phyloP scores from a whole-genome alignment of 1,140 invertebrate genomes.

The Heliconius hermathena region DNA sequence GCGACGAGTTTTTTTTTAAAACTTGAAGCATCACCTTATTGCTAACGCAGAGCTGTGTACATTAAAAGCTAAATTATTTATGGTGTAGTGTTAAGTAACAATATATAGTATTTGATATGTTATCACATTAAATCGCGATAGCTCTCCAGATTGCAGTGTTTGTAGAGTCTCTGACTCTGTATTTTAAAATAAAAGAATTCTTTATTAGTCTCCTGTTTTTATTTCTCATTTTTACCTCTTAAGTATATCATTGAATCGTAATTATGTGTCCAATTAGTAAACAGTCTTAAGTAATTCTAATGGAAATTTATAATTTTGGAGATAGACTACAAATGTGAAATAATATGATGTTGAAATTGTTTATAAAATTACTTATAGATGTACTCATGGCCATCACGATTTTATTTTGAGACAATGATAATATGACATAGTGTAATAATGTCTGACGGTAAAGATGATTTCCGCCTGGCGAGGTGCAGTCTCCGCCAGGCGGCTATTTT shows the following conservation, averaged over 20 bases:
- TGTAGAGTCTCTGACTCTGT: slow-evolving; percentile 61
- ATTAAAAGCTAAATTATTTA: slow-evolving; percentile 76
- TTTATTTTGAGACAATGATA: no score
- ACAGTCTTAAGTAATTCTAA: background rate
- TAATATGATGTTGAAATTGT: no score
- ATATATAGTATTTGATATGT: slow-evolving; percentile 60
- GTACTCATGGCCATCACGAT: no score
- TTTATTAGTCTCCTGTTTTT: slow-evolving; percentile 49
- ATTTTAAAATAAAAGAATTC: slow-evolving; percentile 69
- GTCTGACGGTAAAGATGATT: no score
- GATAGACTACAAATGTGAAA: no score
- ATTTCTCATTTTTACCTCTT: slow-evolving; percentile 12
- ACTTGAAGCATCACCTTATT: slow-evolving; percentile 7
- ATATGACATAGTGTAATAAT: no score
- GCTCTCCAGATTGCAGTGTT: slow-evolving; percentile 54
- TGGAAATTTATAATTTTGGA: no score
- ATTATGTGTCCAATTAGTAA: no score
- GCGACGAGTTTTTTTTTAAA: background rate
- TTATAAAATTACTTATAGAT: no score
- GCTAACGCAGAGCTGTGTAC: slow-evolving; percentile 61
- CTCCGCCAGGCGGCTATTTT: no score
- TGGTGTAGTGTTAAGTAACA: slow-evolving; percentile 59
- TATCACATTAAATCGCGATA: slow-evolving; percentile 54
- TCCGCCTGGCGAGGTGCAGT: no score
- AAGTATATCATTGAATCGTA: no score